Conservation (phyloP, 2,113 vertebrate genomes). For the Xenopus tropicalis region UCB_Xtro_10.0 CM004447.2:10037501-10038000, state of each 20-base stretch:
- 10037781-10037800: slow-evolving; percentile 86
- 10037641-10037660: slow-evolving; percentile 72
- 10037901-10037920: slow-evolving; percentile 74
- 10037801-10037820: slow-evolving; percentile 66
- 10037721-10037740: slow-evolving; percentile 83
- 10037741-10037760: slow-evolving; percentile 98
- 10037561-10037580: slow-evolving; percentile 25
- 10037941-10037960: too few relatives aligned
- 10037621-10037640: slow-evolving; percentile 65
- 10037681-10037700: slow-evolving; percentile 82
- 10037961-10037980: too few relatives aligned
- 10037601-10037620: slow-evolving; percentile 53
- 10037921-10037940: slow-evolving; percentile 61
- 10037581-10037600: slow-evolving; percentile 35
- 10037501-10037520: neutral
- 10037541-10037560: slow-evolving; percentile 16
- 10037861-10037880: slow-evolving; percentile 75
- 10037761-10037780: slow-evolving; percentile 85
- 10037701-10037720: slow-evolving; percentile 95
- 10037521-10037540: slow-evolving; percentile 9
- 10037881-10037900: slow-evolving; percentile 64
- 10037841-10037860: slow-evolving; percentile 88
- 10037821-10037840: slow-evolving; percentile 72
- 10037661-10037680: slow-evolving; percentile 92
- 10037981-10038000: too few relatives aligned